Conservation (phyloP, 2,113 vertebrate species). For the Climacteris rufus region DNA sequence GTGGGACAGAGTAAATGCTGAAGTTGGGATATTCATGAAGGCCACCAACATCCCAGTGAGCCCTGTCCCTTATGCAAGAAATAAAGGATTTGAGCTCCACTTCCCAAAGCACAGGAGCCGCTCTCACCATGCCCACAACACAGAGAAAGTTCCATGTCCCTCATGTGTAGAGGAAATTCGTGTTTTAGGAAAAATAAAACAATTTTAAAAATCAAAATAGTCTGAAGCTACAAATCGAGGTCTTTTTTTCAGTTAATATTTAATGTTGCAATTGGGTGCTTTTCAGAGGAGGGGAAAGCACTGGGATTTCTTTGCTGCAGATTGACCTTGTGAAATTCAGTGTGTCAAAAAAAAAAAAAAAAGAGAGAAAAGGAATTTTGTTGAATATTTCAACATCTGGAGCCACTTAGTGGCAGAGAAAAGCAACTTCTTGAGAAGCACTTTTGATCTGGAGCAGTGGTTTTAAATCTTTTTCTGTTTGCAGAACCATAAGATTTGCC, state of each 20-base stretch:
- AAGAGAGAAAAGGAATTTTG: slow-evolving; percentile 19
- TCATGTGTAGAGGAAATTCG: not conserved
- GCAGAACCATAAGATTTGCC: not conserved
- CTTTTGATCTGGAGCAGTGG: slow-evolving; percentile 9
- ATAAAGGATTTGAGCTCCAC: not conserved
- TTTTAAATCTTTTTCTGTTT: slow-evolving; percentile 31
- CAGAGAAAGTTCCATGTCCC: not conserved
- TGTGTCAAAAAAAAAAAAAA: slow-evolving; percentile 6
- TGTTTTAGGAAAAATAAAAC: not conserved
- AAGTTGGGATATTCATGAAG: not conserved
- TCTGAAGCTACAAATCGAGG: not conserved
- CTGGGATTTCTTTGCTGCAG: not conserved
- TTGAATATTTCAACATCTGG: slow-evolving; percentile 74
- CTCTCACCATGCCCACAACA: not conserved
- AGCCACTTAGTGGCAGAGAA: slow-evolving; percentile 67
- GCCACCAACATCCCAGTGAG: not conserved
- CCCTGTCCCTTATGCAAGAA: not conserved
- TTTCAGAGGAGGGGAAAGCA: not conserved
- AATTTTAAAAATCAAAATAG: not conserved
- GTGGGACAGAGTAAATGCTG: not conserved
- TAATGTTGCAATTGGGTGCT: slow-evolving; percentile 13
- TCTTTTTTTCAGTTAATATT: slow-evolving; percentile 52
- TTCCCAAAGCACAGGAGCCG: not conserved
- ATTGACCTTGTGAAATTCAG: slow-evolving; percentile 34
- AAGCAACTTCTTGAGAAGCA: slow-evolving; percentile 55